Base-by-base conservation (phyloP, 2,113 vertebrate genomes). In the Anthoscopus minutus region DNA sequence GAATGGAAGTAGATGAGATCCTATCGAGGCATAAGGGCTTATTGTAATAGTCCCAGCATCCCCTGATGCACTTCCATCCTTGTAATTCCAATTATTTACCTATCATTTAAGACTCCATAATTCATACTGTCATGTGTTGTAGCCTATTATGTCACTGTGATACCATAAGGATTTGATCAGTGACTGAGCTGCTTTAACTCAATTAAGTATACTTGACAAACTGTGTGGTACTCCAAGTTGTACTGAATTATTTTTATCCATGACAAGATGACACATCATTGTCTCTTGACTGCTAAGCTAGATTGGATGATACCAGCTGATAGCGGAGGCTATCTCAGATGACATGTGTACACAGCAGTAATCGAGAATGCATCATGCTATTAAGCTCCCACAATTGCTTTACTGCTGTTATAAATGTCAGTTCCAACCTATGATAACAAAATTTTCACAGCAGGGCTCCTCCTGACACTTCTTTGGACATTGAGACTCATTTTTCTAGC, bases 361-460 rank as follows among this genome's bases (percentile, higher is more conserved):
- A 93, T 73, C 13, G 78, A 94, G 87, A 96, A 89, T 91, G 66
- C 37, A 79, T 88, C 95, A 89, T 51, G 81, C 91, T 93, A 96
- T 85, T 96, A 94, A 83, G 61, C 58, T 95, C 80, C 87, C 81
- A 80, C 91, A 96, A 88, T 89, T 97, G 88, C 88, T 89, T 96
- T 96, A 92, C 93, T 81, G 85, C 92, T 97, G 94, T 87, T 97
- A 94, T 65, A 97, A 98, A 95, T 95, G 87, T 94, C 83, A 91
- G 94, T 82, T 96, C 76, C 31, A 84, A 92, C 80, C 64, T 89
- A 96, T 1, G 31, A 92, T 86, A 94, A 96, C 86, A 86, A 93
- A 81, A 67, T 30, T 92, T 93, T 95, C 96, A 92, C 96, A 96
- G 94, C 74, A 96, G 83, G 85, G 53, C 11, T 96, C 61, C 81